phyloP scores from a whole-genome alignment of 2,113 vertebrate species.

The Saccopteryx bilineata region DNA sequence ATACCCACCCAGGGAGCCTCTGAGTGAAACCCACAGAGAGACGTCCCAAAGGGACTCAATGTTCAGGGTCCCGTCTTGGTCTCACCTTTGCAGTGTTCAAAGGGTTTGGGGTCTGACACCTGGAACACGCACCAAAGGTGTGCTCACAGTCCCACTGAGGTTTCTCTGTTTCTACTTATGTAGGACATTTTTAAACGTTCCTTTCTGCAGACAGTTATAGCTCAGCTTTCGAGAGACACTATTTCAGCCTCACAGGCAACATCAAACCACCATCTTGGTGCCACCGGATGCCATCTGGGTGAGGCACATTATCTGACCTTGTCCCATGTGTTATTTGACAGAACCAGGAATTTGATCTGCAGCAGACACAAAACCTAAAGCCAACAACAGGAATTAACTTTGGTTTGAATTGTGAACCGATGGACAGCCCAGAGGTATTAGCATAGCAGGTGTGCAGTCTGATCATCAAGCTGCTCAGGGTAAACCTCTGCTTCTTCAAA shows the following conservation, averaged over 20 bases:
- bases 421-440: background rate
- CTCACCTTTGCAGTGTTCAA: background rate
- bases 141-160: background rate
- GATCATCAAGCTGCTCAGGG: background rate
- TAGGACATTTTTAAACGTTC: background rate
- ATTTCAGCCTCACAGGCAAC: background rate
- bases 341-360: background rate
- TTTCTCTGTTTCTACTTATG: background rate
- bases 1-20: background rate
- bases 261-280: background rate
- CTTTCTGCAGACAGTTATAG: background rate
- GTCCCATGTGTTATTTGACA: background rate
- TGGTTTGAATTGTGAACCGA: background rate
- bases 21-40: background rate
- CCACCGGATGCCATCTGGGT: background rate
- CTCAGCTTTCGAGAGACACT: background rate
- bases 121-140: background rate
- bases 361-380: background rate
- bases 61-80: background rate
- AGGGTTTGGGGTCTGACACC: background rate
- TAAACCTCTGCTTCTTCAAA: conserved; percentile 34
- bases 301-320: background rate
- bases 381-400: background rate
- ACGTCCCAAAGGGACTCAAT: background rate
- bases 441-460: background rate